These are phyloP conservation scores for Hemichromis elongatus DNA, from an alignment of 2,113 vertebrate species.

Conservation along the genomic window DNA sequence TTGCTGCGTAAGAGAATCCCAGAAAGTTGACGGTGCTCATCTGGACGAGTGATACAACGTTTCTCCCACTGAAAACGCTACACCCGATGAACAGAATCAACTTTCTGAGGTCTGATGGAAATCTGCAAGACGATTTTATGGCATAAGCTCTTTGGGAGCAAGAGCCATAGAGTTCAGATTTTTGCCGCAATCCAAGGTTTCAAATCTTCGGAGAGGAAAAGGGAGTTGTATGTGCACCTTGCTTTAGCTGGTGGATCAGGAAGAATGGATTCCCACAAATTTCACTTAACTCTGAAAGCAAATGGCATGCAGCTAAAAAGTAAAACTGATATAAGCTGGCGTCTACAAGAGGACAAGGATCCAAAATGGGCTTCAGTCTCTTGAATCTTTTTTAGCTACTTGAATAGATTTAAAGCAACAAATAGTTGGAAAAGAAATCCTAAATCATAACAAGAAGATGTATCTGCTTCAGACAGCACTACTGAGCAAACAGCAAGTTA, in stretches of 20 bases:
- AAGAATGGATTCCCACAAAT: background rate
- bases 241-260: background rate
- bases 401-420: background rate
- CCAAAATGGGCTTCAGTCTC: background rate
- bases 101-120: background rate
- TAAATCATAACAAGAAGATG: background rate
- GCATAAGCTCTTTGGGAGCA: background rate
- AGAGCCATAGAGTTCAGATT: background rate
- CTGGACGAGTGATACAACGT: background rate
- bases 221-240: background rate
- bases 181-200: background rate
- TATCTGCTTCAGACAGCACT: background rate
- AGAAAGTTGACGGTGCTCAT: background rate
- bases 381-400: too few species aligned
- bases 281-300: background rate
- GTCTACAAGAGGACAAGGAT: background rate
- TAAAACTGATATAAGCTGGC: background rate
- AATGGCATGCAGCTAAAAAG: background rate
- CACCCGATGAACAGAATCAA: background rate
- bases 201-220: background rate
- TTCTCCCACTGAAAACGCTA: background rate
- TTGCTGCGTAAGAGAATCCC: background rate
- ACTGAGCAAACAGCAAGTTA: background rate
- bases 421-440: background rate
- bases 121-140: background rate